These are phyloP conservation scores for Myiothlypis chrysogaster DNA, from an alignment of 2,797 vertebrate species.

Conservation along the genomic window DNA sequence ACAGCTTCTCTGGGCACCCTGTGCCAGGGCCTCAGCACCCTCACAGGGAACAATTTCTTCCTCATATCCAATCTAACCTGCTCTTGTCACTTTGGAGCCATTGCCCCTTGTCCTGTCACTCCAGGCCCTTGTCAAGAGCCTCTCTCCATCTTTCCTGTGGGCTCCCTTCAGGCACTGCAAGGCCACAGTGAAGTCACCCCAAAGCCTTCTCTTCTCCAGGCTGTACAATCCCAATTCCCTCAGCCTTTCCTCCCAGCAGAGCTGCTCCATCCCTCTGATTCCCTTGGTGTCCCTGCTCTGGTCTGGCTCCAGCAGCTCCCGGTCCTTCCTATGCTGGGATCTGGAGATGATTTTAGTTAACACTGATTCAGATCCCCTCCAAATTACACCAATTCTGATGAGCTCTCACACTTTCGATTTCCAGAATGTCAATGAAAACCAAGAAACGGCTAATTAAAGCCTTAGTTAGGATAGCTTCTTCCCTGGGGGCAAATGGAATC, in stretches of 20 bases:
- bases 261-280: not conserved
- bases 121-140: not conserved
- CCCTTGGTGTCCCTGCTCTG: not conserved
- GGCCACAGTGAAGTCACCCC: not conserved
- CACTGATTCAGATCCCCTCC: not conserved
- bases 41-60: too few relatives aligned
- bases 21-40: fast-evolving
- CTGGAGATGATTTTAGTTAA: not conserved
- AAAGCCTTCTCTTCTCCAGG: not conserved
- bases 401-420: not conserved
- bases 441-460: not conserved
- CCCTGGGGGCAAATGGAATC: not conserved
- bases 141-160: not conserved
- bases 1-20: fast-evolving
- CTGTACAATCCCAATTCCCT: not conserved
- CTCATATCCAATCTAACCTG: fast-evolving
- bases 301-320: not conserved
- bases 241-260: not conserved
- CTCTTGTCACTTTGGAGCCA: not conserved
- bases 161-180: not conserved
- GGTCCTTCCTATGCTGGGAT: not conserved
- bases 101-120: not conserved
- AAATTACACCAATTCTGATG: not conserved
- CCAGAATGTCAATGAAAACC: not conserved
- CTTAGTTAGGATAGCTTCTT: not conserved